Evolutionary conservation across 2,113 vertebrate species (phyloP), one percentile per base, ranked within the genome.

Genomic region (Caranx melampygus): DNA sequence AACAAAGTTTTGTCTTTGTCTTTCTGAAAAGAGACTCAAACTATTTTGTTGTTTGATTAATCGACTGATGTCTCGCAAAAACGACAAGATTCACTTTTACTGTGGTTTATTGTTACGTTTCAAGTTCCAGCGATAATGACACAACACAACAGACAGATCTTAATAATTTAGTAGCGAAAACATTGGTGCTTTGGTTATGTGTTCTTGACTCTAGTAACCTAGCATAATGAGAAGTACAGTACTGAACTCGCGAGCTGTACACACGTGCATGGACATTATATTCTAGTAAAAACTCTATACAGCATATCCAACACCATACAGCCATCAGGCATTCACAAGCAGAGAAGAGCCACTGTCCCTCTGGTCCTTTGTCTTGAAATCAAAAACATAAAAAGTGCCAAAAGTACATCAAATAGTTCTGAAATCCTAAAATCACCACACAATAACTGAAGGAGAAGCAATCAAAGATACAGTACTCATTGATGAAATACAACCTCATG

Each of bases 341-440:
- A 94, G 91, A 94, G 91, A 86, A 70, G 91, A 93, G 86, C 89
- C 57, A 20, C 74, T 20, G 88, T 92, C 92, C 86, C 87, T 89
- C 93, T 89, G 92, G 90, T 90, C 86, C 86, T 87, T 90, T 86
- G 79, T 90, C 89, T 92, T 91, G 5, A 82, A 91, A 89, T 66
- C 6, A 84, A 75, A 74, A 87, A 75, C 60, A 72, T 40, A 76
- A 87, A 86, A 89, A 90, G 79, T 87, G 67, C 80, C 1, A 31
- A 31, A 81, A 81, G 63, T 79, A 88, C 77, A 87, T 73, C 2
- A 78, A 86, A 89, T 26, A 58, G 40, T 79, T 85, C 34, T 47
- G 61, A 79, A 87, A 82, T 76, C 66, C 72, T 64, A 75, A 91
- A 84, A 47, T 83, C 81, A 90, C 87, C 63, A 83, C 76, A 83